Evolutionary conservation across 2,113 vertebrate genomes (phyloP).

Genomic region (Cebidichthys violaceus): DNA sequence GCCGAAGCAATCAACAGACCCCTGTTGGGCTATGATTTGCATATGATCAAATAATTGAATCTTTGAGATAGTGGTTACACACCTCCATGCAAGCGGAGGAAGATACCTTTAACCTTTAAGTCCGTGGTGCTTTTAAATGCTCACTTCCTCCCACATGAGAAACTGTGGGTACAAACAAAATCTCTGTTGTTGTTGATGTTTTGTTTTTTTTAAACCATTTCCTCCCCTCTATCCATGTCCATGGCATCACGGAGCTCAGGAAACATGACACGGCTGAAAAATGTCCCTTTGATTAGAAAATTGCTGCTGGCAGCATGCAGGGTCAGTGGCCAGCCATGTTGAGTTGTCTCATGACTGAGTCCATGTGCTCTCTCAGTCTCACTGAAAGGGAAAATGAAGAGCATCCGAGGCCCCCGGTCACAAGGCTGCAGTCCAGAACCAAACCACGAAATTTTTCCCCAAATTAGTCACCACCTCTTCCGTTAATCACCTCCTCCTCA

Average conservation of each 20-base stretch:
- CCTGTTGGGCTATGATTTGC: background rate
- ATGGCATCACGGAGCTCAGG: slow-evolving; percentile 1
- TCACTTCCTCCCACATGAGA: slow-evolving; percentile 1
- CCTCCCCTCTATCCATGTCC: background rate
- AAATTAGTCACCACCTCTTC: slow-evolving; percentile 75
- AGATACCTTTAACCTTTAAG: slow-evolving; percentile 4
- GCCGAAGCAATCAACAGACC: background rate
- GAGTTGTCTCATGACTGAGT: slow-evolving; percentile 67
- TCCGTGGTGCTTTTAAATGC: background rate
- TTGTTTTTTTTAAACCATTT: background rate
- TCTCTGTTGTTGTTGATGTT: background rate
- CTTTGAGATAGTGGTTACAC: background rate
- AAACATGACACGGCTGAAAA: slow-evolving; percentile 15
- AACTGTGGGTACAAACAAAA: background rate
- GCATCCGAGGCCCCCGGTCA: slow-evolving; percentile 63
- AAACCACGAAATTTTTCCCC: slow-evolving; percentile 68
- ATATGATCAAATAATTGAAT: slow-evolving; percentile 28
- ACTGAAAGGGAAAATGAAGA: slow-evolving; percentile 69
- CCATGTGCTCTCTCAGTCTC: slow-evolving; percentile 55
- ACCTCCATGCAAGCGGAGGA: background rate
- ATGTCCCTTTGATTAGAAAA: slow-evolving; percentile 32
- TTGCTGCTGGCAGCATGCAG: slow-evolving; percentile 1
- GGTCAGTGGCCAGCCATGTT: slow-evolving; percentile 64
- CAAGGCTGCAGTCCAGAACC: slow-evolving; percentile 67
- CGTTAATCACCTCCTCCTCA: slow-evolving; percentile 68